A percentile compares a stretch with the other conserved stretches of the same genome.
Conservation (phyloP, 2,888 invertebrate genomes). For the Corythucha ciliata region DNA sequence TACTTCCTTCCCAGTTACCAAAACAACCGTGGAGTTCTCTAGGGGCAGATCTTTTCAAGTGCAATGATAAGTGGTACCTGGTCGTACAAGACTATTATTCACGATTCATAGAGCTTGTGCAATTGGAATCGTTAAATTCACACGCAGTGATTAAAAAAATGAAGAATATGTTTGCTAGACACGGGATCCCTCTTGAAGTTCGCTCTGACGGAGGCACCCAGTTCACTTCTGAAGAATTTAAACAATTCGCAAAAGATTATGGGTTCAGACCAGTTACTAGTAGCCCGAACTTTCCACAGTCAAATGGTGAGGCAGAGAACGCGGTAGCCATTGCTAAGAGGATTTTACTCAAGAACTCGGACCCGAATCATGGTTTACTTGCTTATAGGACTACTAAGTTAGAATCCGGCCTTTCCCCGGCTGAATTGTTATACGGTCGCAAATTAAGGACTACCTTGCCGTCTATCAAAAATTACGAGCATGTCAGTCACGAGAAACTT, state of each 20-base stretch:
- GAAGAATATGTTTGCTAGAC: not conserved
- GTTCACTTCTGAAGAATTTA: conserved; percentile 1
- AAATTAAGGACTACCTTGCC: too few relatives aligned
- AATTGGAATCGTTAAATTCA: not conserved
- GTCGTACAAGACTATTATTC: not conserved
- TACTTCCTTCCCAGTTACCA: too few relatives aligned
- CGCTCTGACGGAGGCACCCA: not conserved
- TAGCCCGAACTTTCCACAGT: conserved; percentile 1
- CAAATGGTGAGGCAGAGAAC: conserved; percentile 2
- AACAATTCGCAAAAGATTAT: too few relatives aligned
- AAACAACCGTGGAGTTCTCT: not conserved
- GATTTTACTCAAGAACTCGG: too few relatives aligned
- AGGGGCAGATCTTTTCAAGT: not conserved
- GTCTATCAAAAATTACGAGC: too few relatives aligned
- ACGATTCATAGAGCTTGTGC: not conserved
- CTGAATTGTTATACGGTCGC: too few relatives aligned
- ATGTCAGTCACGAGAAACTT: too few relatives aligned
- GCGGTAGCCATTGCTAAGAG: not conserved
- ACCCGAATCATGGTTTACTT: too few relatives aligned
- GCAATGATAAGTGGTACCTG: not conserved
- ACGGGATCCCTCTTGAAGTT: not conserved
- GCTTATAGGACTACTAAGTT: too few relatives aligned
- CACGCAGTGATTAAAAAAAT: not conserved
- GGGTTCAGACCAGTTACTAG: too few relatives aligned
- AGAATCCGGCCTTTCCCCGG: too few relatives aligned